Evolutionary conservation across 1,140 invertebrate species (phyloP).

Genomic region (Brachionus koreanus): DNA sequence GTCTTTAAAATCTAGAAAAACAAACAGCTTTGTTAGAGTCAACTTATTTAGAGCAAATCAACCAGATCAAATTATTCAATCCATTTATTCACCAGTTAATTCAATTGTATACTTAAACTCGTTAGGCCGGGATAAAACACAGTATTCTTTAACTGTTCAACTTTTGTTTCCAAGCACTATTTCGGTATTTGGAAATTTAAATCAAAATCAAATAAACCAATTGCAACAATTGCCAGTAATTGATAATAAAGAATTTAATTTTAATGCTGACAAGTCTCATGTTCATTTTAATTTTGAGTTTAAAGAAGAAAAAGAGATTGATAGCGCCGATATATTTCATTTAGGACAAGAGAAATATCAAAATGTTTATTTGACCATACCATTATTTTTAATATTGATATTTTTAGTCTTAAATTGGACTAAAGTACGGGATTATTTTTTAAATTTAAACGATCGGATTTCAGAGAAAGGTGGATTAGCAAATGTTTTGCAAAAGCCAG

Average conservation of each 20-base stretch:
- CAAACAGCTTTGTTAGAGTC: conserved; percentile 11
- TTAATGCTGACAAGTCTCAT: not conserved
- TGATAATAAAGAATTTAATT: not conserved
- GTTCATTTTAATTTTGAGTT: conserved; percentile 29
- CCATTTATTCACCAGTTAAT: not conserved
- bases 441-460: not conserved
- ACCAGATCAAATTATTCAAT: conserved; percentile 18
- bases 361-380: conserved; percentile 41
- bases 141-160: conserved; percentile 6
- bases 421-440: not conserved
- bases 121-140: not conserved
- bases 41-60: conserved; percentile 24
- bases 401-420: not conserved
- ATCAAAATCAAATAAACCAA: conserved; percentile 4
- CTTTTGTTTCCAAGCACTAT: not conserved
- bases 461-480: conserved; percentile 9
- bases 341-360: conserved; percentile 35
- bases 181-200: conserved; percentile 9
- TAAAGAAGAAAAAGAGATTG: not conserved
- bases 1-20: not conserved
- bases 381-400: conserved; percentile 13
- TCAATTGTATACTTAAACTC: conserved; percentile 18
- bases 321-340: not conserved
- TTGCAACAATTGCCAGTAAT: conserved; percentile 12
- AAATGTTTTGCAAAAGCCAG: not conserved